phyloP scores from a whole-genome alignment of 2,113 vertebrate genomes.

The Balaenoptera acutorostrata region DNA sequence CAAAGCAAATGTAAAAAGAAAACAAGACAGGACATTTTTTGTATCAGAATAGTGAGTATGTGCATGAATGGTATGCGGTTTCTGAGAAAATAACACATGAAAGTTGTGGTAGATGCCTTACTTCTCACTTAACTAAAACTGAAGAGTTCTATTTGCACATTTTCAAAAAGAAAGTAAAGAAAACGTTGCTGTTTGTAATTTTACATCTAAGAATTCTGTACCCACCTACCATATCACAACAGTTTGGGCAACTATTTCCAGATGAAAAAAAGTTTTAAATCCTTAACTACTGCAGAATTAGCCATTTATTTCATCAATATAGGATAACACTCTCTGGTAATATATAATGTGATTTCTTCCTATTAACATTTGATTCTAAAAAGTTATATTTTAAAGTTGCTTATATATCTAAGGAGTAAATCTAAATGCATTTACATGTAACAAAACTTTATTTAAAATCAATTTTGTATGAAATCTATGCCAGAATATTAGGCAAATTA shows the following conservation, averaged over 20 bases:
- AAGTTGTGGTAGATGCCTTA: not conserved
- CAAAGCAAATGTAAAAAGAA: not conserved
- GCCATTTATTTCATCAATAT: not conserved
- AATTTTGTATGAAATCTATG: not conserved
- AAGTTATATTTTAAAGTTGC: not conserved
- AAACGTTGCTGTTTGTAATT: not conserved
- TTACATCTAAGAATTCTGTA: not conserved
- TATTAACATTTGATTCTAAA: not conserved
- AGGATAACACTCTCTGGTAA: not conserved
- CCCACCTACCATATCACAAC: not conserved
- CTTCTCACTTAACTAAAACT: not conserved
- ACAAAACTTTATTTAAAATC: not conserved
- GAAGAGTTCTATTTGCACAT: not conserved
- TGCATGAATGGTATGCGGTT: fast-evolving
- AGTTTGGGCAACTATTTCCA: not conserved
- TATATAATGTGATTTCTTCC: not conserved
- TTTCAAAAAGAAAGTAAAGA: not conserved
- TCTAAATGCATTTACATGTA: not conserved
- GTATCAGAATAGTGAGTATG: not conserved
- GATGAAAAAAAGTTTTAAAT: not conserved
- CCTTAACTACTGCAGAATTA: not conserved
- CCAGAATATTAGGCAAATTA: not conserved
- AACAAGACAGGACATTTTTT: not conserved
- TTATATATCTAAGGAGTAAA: not conserved
- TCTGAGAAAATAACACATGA: not conserved